These are phyloP conservation scores for Rhagonycha lutea DNA, from an alignment of 2,888 invertebrate genomes.

Conservation along the genomic window DNA sequence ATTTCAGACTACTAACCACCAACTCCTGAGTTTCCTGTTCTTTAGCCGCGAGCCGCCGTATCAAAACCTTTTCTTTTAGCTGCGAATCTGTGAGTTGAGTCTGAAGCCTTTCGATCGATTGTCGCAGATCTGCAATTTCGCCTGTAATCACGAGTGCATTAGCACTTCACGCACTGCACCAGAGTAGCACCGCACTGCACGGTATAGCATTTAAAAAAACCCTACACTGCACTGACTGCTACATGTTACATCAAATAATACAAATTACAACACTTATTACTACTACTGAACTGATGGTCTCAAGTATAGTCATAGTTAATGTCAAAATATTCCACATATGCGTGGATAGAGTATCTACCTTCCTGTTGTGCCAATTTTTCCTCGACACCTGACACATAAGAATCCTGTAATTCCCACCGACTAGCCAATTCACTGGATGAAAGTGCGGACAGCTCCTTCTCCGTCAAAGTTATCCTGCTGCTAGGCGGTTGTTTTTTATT, in stretches of 20 bases:
- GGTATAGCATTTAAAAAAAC: slow-evolving; percentile 20
- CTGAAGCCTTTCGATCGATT: slow-evolving; percentile 78
- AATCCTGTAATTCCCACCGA: slow-evolving; percentile 77
- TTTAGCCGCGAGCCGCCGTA: slow-evolving; percentile 89
- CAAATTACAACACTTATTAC: slow-evolving; percentile 30
- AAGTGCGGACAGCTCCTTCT: slow-evolving; percentile 67
- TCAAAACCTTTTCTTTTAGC: slow-evolving; percentile 88
- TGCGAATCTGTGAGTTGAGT: slow-evolving; percentile 85
- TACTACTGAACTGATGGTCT: slow-evolving; percentile 31
- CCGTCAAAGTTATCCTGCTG: slow-evolving; percentile 65
- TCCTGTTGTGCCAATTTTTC: slow-evolving; percentile 75
- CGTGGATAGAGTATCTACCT: slow-evolving; percentile 64
- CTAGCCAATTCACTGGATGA: slow-evolving; percentile 68
- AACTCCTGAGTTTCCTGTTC: slow-evolving; percentile 97
- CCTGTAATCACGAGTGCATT: slow-evolving; percentile 59
- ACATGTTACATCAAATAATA: slow-evolving; percentile 30
- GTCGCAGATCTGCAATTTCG: slow-evolving; percentile 72
- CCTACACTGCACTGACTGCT: slow-evolving; percentile 35
- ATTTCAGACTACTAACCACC: slow-evolving; percentile 70
- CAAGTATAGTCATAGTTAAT: slow-evolving; percentile 38
- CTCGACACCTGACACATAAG: slow-evolving; percentile 76
- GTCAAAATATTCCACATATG: slow-evolving; percentile 43
- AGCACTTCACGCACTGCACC: slow-evolving; percentile 36
- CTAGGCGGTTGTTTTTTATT: slow-evolving; percentile 52
- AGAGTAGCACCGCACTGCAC: slow-evolving; percentile 32